Evolutionary conservation across 2,888 invertebrate genomes (phyloP), one percentile per base, ranked within the genome.

Genomic region (Aleiodes alternator): DNA sequence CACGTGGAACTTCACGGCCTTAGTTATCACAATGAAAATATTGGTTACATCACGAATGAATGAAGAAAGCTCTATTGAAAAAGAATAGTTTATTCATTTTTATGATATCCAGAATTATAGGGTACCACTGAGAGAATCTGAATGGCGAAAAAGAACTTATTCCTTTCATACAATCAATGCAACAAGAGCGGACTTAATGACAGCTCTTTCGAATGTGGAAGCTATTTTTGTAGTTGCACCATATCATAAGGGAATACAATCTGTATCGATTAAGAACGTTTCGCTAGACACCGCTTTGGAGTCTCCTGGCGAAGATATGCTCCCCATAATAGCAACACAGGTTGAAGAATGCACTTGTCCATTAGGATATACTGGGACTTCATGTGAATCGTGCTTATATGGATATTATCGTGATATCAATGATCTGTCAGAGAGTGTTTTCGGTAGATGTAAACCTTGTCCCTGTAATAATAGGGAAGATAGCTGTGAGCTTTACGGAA

Each of bases 341-440:
- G 94, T 99, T 68, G 98, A 99, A 91, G 93, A 93, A 57, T 99
- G 98, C 87, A 90, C 92, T 69, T 98, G 98, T 86, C 97, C 97
- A 0, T 84, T 90, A 0, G 97, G 96, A 0, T 97, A 96, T 85
- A 90, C 6, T 38, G 38, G 38, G 0, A 7, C 8, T 38, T 38
- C 38, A 5, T 38, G 38, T 38, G 38, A 38, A 38, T 5, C 3
- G 38, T 38, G 38, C 85, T 90, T 92, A 0, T 86, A 93, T 0
- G 93, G 95, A 11, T 94, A 93, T 88, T 96, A 96, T 88, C 92
- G 94, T 75, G 94, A 96, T 82, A 89, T 89, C 0, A 91, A 90
- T 70, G 91, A 92, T 78, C 86, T 90, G 50, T 86, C 90, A 6
- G 83, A 86, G n/a, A 91, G 91, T 76, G 89, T 91, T 16, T 81